phyloP scores from a whole-genome alignment of 2,888 invertebrate species.

The Brachynemurus nebulosus region DNA sequence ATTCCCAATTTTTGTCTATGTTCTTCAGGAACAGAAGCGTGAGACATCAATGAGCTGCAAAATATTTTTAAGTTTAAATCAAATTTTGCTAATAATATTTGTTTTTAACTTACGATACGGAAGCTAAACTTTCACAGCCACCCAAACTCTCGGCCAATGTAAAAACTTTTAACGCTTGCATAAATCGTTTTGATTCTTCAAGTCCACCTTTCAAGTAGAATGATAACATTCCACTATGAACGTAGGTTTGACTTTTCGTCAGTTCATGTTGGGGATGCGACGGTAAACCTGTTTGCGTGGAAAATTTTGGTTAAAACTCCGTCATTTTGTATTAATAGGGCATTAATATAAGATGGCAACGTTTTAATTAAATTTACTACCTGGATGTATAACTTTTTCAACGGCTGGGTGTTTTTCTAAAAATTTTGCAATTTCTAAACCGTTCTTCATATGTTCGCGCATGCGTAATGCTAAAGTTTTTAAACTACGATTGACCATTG shows the following conservation, averaged over 20 bases:
- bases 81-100: background rate
- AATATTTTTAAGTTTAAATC: conserved; percentile 6
- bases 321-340: no score
- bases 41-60: conserved; percentile 81
- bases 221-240: conserved; percentile 85
- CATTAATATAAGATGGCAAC: no score
- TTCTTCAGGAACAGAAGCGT: conserved; percentile 73
- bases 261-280: conserved; percentile 78
- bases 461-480: conserved; percentile 89
- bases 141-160: conserved; percentile 88
- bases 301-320: no score
- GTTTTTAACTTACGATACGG: conserved; percentile 64
- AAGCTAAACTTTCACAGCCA: conserved; percentile 88
- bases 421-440: conserved; percentile 63
- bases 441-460: conserved; percentile 74
- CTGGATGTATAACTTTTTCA: conserved; percentile 72
- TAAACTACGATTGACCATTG: conserved; percentile 79
- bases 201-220: conserved; percentile 72
- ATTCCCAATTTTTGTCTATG: conserved; percentile 63
- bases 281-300: conserved; percentile 45
- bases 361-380: background rate
- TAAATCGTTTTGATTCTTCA: conserved; percentile 56
- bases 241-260: conserved; percentile 64
- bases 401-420: conserved; percentile 69
- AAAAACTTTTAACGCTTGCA: conserved; percentile 65